These are phyloP conservation scores for Crotalus horridus DNA, from an alignment of 2,113 vertebrate genomes.

Conservation along the genomic window DNA sequence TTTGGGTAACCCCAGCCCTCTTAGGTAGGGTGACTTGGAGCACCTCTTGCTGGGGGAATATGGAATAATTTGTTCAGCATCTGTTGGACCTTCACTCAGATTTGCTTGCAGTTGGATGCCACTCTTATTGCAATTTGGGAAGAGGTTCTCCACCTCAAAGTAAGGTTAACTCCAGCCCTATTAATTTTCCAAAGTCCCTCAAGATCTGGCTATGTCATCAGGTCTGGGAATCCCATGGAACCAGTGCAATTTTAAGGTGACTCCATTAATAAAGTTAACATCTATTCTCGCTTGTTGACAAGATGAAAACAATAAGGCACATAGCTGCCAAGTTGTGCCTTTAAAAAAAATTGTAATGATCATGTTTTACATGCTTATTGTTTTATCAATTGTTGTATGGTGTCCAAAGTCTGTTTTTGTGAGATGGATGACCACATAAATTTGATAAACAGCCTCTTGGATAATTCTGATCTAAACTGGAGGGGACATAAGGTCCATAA, in stretches of 20 bases:
- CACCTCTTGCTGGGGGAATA: neutral
- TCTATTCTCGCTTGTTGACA: neutral
- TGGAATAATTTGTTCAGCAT: neutral
- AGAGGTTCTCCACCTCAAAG: neutral
- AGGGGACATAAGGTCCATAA: neutral
- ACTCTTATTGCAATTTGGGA: neutral
- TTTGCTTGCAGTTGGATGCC: neutral
- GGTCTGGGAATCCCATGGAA: neutral
- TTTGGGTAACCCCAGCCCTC: neutral
- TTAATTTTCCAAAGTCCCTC: neutral
- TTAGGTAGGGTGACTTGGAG: neutral
- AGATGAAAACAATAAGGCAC: too few species aligned
- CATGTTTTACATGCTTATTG: neutral
- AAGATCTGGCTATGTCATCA: neutral
- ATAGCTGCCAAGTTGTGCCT: neutral
- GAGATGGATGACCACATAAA: neutral
- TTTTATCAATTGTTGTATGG: neutral
- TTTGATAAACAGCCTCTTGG: neutral
- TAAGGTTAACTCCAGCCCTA: neutral
- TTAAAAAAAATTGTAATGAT: neutral
- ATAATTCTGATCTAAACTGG: conserved; percentile 20
- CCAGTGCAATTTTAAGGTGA: neutral
- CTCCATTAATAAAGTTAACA: neutral
- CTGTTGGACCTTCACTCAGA: neutral
- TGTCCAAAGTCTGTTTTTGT: neutral